These are phyloP conservation scores for Microcebus murinus DNA, from an alignment of 2,113 vertebrate species.

Conservation along the genomic window DNA sequence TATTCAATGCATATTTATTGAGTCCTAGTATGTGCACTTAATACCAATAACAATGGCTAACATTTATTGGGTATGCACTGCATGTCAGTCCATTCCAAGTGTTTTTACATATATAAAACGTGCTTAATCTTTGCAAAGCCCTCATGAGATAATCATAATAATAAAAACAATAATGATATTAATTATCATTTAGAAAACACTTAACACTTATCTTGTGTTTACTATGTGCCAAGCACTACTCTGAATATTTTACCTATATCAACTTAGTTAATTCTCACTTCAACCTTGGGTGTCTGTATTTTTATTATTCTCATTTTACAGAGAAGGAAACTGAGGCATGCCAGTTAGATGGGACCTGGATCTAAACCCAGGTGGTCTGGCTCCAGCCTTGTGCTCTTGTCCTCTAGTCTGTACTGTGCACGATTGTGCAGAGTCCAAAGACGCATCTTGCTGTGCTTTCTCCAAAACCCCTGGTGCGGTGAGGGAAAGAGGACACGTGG, in stretches of 20 bases:
- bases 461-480: not conserved
- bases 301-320: constrained; percentile 10
- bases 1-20: not conserved
- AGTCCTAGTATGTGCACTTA: not conserved
- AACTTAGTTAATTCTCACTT: not conserved
- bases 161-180: not conserved
- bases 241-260: not conserved
- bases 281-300: not conserved
- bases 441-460: fast-evolving
- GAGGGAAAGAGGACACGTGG: not conserved
- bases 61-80: not conserved
- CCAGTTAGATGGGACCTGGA: not conserved
- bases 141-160: not conserved
- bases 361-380: not conserved
- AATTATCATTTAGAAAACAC: constrained; percentile 15
- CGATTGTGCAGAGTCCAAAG: not conserved
- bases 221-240: not conserved
- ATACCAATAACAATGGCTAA: not conserved
- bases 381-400: not conserved
- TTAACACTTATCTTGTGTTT: not conserved
- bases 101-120: not conserved
- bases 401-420: not conserved
- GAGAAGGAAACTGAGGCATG: not conserved
- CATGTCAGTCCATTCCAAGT: not conserved
- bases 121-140: constrained; percentile 21